Base-by-base conservation (phyloP, 1,140 invertebrate genomes). In the Agrypnia vestita region DNA sequence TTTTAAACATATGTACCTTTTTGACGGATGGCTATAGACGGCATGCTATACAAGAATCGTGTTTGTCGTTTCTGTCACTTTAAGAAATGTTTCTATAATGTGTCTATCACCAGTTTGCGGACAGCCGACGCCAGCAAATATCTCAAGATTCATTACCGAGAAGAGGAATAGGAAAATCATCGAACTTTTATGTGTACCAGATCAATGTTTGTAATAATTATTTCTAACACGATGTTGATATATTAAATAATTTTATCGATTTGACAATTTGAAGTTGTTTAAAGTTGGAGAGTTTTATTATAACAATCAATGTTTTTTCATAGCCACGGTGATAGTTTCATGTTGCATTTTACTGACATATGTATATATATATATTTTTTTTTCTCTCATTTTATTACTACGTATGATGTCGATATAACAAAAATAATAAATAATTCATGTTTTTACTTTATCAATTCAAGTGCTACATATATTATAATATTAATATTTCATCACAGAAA, bases 201-300 rank as follows among this genome's bases (percentile, higher is more conserved):
- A 59, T 19, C 55, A 67, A 67, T 71, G 67, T 51, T 51, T 51
- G 13, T 49, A 25, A 35, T 35, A 35, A 49, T 71, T 71, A n/a
- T 71, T 49, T 71, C 67, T 71, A 71, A 71, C 51, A 71, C 67
- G 47, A 51, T 71, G 67, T 71, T 71, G 67, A 71, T 19, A 71
- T 51, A 51, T 71, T 49, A 71, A 69, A 71, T 49, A 71, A 67
- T 67, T 67, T 43, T 67, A 67, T 67, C 62, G 43, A 67, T 67
- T 19, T 67, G 62, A 67, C 62, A 46, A 43, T 67, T 67, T 13
- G 35, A 67, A 67, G 11, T 51, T 71, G 25, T 71, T 71, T 71
- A 49, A 17, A 49, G 67, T 71, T 71, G 46, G 49, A 71, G 49
- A 71, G 67, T 71, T 71, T 49, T 71, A 71, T 17, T 59, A 51